Evolutionary conservation across 2,113 vertebrate genomes (phyloP), one percentile per base, ranked within the genome.

Genomic region (Erythrolamprus reginae): DNA sequence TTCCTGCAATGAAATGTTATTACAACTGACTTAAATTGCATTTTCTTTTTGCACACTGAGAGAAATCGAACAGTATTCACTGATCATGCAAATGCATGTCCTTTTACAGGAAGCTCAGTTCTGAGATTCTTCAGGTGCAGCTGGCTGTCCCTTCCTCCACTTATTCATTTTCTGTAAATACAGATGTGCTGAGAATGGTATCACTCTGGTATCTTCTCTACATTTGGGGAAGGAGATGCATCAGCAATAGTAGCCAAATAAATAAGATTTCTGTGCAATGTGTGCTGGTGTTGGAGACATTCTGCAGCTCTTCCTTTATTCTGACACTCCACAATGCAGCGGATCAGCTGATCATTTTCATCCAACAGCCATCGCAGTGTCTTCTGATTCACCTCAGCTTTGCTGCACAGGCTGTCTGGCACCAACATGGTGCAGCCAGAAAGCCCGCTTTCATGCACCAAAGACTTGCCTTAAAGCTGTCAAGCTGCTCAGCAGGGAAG

Each of bases 261-360:
- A 90, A 99, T 98, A 53, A 99, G 98, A 95, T 99, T 99, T 88
- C 99, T 98, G 48, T 99, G 99, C 93, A 99, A 95, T 91, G 99
- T 98, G 87, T 99, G 99, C 91, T 99, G 99, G 90, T 99, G 99
- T 99, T 99, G 98, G 2, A 98, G 98, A 88, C 99, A 99, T 94
- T 99, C 99, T 15, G 97, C 95, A 0, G 98, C 98, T 38, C 98
- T 97, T 82, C 99, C 99, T 94, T 98, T 99, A 96, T 98, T 98
- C 98, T 98, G 98, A 94, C 99, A 99, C 85, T 99, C 99, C 48
- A 98, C 94, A 87, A 99, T 99, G 93, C 98, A 99, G 88, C 98
- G 96, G 51, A 99, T 97, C 56, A 99, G 93, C 95, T 99, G 99
- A 84, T 99, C 99, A 89, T 99, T 99, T 95, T 99, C 99, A 89